Base-by-base conservation (phyloP, 37 sponge, comb jelly and placozoan genomes). In the Ianthella basta region DNA sequence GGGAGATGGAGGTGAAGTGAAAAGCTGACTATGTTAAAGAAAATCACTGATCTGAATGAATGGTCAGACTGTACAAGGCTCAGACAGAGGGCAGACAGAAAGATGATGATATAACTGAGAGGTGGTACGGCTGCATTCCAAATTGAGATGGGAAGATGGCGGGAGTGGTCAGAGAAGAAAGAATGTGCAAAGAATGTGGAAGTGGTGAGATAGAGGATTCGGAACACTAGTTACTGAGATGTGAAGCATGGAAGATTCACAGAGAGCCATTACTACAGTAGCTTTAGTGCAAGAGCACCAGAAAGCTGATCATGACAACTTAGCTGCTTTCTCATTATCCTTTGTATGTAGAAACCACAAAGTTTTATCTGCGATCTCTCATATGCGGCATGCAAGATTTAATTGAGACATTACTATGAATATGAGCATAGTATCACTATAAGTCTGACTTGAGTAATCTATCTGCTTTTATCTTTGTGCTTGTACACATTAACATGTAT, bases 1-100 rank as follows among this genome's bases (percentile, higher is more conserved):
- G 27, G 39, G 8, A n/a, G 66, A 16, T 86, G 86, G 86, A 56
- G 44, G 37, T 37, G 34, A 19, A 74, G 68, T 20, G 67, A 44
- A n/a, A 19, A 55, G 86, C 37, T 36, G 59, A 44, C 23, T 23
- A 32, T 53, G 44, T 24, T 54, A 37, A 36, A 37, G 77, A 74
- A 21, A 23, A n/a, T 21, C 24, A 38, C 35, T 34, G 77, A 74
- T 34, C 24, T 74, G 67, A 12, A 67, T 0, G 68, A 66, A 67
- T 60, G 83, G 55, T 0, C 37, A n/a, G 40, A n/a, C 66, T 33
- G 67, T 10, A n/a, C 63, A 61, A 10, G 63, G 10, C 10, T 61
- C 8, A 20, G 15, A 44, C 20, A 2, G 23, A 60, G 68, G 24
- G 59, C 44, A 12, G 59, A 55, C 30, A 80, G 80, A 37, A 37